A percentile compares a stretch with the other conserved stretches of the same genome.
phyloP scores from a whole-genome alignment of 1,140 invertebrate species.

The Drosophila lowei region DNA sequence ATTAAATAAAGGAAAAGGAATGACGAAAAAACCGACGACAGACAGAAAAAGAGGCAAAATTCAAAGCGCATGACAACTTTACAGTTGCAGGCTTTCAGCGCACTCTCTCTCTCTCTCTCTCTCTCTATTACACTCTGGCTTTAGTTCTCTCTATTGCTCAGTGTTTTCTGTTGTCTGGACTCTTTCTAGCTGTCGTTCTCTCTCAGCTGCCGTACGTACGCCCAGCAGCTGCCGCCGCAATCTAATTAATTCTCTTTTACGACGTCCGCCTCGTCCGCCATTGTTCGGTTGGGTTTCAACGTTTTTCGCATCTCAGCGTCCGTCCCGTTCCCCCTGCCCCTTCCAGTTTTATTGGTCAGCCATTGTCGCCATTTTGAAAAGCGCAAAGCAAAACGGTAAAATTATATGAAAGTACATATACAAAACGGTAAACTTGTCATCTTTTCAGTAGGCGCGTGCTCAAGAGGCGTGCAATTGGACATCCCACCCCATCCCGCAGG shows the following conservation, averaged over 20 bases:
- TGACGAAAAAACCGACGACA: background rate
- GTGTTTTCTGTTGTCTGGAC: too few species aligned
- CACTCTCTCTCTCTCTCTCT: slow-evolving; percentile 44
- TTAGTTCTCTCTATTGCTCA: slow-evolving; percentile 4
- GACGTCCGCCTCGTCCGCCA: slow-evolving; percentile 52
- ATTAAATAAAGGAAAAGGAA: slow-evolving; percentile 30
- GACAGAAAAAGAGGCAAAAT: slow-evolving; percentile 1
- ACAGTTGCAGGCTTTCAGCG: slow-evolving; percentile 44
- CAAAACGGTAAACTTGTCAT: slow-evolving; percentile 31
- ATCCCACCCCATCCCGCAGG: slow-evolving; percentile 19
- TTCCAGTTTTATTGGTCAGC: slow-evolving; percentile 40
- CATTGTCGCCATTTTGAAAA: slow-evolving; percentile 63
- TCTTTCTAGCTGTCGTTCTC: slow-evolving; percentile 1
- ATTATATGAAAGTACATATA: background rate
- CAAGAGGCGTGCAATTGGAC: slow-evolving; percentile 37
- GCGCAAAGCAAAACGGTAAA: slow-evolving; percentile 15
- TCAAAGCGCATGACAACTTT: slow-evolving; percentile 40
- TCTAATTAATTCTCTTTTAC: slow-evolving; percentile 76
- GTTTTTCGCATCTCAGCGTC: slow-evolving; percentile 39
- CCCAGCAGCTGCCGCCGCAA: slow-evolving; percentile 74
- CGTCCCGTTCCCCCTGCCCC: background rate
- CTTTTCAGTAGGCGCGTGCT: slow-evolving; percentile 52
- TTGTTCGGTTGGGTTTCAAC: slow-evolving; percentile 59
- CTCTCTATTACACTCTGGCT: slow-evolving; percentile 25
- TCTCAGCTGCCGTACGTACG: slow-evolving; percentile 56